These are phyloP conservation scores for Bos indicus DNA, from an alignment of 2,113 vertebrate species.

Conservation along the genomic window DNA sequence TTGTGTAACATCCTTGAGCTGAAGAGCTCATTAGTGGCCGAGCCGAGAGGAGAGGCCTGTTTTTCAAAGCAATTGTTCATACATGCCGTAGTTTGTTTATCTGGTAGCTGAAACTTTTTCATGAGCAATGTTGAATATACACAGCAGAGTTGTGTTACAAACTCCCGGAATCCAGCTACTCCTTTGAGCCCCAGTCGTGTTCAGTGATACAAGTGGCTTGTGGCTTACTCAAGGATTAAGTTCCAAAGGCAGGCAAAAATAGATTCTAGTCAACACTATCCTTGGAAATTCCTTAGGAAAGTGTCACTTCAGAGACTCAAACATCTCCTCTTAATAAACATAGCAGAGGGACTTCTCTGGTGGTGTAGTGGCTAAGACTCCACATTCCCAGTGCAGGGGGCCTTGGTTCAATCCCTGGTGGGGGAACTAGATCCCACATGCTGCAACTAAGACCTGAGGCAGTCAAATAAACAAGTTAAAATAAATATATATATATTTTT, in stretches of 20 bases:
- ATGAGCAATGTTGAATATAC: background rate
- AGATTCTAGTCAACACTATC: background rate
- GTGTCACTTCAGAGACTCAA: background rate
- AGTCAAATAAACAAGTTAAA: background rate
- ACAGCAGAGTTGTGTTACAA: background rate
- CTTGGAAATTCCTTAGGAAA: background rate
- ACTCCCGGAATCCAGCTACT: background rate
- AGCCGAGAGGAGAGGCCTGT: background rate
- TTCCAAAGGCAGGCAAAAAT: conserved; percentile 10
- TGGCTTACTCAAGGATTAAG: background rate
- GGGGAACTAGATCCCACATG: background rate
- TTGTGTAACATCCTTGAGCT: background rate
- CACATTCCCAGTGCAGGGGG: background rate
- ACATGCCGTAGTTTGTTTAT: background rate
- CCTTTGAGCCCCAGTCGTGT: background rate
- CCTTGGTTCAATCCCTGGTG: background rate
- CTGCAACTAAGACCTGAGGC: background rate
- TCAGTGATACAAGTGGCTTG: background rate
- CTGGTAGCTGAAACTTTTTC: background rate
- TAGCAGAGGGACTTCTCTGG: background rate
- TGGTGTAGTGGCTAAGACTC: background rate
- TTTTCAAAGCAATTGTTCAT: background rate
- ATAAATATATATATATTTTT: background rate
- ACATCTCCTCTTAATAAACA: background rate
- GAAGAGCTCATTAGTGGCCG: background rate